Evolutionary conservation across 2,113 vertebrate species (phyloP).

Genomic region (Polyodon spathula): DNA sequence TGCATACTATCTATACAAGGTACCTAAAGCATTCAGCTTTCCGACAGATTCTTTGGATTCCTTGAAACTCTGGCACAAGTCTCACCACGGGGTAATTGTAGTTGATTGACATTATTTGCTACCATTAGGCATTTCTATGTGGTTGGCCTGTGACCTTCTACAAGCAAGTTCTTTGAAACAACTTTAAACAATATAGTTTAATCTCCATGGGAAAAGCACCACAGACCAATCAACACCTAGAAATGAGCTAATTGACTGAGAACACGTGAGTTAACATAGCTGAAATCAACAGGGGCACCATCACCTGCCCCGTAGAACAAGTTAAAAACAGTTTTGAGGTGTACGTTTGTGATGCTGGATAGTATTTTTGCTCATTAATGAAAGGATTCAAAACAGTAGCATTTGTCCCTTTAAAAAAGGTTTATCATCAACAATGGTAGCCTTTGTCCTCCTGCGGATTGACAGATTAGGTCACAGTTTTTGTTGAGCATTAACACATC

Average conservation of each 20-base stretch:
- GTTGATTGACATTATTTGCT: conserved; percentile 71
- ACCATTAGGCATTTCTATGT: conserved; percentile 65
- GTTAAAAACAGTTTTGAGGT: too few species aligned
- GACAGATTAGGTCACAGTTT: too few species aligned
- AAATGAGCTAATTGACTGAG: conserved; percentile 42
- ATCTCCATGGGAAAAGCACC: conserved; percentile 55
- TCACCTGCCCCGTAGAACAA: too few species aligned
- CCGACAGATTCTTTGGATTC: conserved; percentile 54
- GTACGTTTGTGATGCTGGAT: too few species aligned
- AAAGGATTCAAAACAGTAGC: too few species aligned
- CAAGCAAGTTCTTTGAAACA: conserved; percentile 56
- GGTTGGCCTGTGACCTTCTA: conserved; percentile 59
- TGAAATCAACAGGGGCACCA: too few species aligned
- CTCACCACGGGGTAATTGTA: conserved; percentile 52
- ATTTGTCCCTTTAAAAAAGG: too few species aligned
- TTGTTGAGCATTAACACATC: too few species aligned
- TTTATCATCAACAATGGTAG: too few species aligned
- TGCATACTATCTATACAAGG: not conserved
- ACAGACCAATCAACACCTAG: conserved; percentile 53
- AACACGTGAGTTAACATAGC: conserved; percentile 37
- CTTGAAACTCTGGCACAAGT: conserved; percentile 41
- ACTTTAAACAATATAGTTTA: conserved; percentile 56
- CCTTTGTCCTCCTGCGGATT: too few species aligned
- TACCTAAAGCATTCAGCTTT: conserved; percentile 2
- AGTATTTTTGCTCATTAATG: too few species aligned